phyloP scores from a whole-genome alignment of 2,888 invertebrate genomes.

The Drosophila sordidula region DNA sequence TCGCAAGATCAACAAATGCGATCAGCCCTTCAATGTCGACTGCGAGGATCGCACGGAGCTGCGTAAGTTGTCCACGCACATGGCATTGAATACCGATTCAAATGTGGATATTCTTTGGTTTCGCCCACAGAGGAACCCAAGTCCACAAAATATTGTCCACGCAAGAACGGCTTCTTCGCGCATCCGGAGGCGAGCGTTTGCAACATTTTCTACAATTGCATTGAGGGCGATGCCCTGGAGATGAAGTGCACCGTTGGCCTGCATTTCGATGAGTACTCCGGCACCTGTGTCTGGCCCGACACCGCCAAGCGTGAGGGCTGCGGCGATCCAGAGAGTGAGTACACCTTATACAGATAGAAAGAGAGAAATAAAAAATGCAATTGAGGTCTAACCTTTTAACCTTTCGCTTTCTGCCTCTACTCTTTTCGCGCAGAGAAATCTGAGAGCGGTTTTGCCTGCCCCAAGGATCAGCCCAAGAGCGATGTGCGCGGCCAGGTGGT shows the following conservation, averaged over 20 bases:
- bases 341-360: background rate
- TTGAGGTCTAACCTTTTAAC: background rate
- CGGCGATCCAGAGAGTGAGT: conserved; percentile 87
- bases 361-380: background rate
- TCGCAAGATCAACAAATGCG: conserved; percentile 95
- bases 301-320: conserved; percentile 91
- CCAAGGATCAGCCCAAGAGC: conserved; percentile 88
- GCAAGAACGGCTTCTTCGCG: conserved; percentile 95
- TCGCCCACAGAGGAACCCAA: conserved; percentile 90
- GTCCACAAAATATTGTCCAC: conserved; percentile 89
- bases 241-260: conserved; percentile 94
- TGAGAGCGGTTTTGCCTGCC: conserved; percentile 94
- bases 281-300: conserved; percentile 96
- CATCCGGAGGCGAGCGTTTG: conserved; percentile 93
- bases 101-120: background rate
- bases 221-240: conserved; percentile 92
- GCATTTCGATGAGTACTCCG: conserved; percentile 95
- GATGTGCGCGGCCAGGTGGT: conserved; percentile 90
- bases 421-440: conserved; percentile 87
- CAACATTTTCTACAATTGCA: conserved; percentile 95
- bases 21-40: conserved; percentile 96
- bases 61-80: conserved; percentile 88
- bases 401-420: conserved; percentile 52
- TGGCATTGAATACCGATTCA: background rate
- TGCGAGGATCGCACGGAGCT: conserved; percentile 94